phyloP scores from a whole-genome alignment of 2,113 vertebrate genomes.

The Pavo muticus region DNA sequence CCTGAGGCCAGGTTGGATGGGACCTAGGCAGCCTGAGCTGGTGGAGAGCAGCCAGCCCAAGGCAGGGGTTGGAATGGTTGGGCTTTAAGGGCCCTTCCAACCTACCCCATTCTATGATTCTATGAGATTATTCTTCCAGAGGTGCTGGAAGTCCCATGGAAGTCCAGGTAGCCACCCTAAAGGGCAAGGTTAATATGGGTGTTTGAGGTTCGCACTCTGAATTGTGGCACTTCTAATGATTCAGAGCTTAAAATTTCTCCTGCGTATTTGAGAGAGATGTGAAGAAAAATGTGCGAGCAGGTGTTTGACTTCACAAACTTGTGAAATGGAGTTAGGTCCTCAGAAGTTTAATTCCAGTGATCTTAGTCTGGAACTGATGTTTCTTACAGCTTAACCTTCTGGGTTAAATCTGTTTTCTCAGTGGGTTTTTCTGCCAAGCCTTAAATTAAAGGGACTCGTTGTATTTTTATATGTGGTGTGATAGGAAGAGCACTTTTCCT shows the following conservation, averaged over 20 bases:
- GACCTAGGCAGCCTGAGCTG: too few species aligned
- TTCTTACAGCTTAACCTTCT: conserved; percentile 14
- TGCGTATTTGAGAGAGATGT: background rate
- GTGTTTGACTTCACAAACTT: background rate
- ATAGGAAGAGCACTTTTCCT: conserved; percentile 6
- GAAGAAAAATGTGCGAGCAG: background rate
- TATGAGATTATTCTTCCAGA: background rate
- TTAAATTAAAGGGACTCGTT: conserved; percentile 30
- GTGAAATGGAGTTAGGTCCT: background rate
- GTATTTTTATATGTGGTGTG: conserved; percentile 27
- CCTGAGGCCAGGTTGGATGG: too few species aligned
- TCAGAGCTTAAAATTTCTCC: background rate
- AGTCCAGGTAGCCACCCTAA: background rate
- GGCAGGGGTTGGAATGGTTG: too few species aligned
- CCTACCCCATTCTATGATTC: too few species aligned
- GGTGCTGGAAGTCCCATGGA: background rate
- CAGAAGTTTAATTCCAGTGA: background rate
- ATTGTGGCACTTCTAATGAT: background rate
- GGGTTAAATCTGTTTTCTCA: background rate
- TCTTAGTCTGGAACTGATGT: background rate
- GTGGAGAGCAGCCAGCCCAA: too few species aligned
- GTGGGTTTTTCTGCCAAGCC: conserved; percentile 22
- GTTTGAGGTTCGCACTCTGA: background rate
- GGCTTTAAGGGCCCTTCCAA: too few species aligned
- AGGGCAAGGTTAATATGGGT: background rate